Evolutionary conservation across 92 coral and sea anemone genomes (phyloP).

Genomic region (Muricea muricata): DNA sequence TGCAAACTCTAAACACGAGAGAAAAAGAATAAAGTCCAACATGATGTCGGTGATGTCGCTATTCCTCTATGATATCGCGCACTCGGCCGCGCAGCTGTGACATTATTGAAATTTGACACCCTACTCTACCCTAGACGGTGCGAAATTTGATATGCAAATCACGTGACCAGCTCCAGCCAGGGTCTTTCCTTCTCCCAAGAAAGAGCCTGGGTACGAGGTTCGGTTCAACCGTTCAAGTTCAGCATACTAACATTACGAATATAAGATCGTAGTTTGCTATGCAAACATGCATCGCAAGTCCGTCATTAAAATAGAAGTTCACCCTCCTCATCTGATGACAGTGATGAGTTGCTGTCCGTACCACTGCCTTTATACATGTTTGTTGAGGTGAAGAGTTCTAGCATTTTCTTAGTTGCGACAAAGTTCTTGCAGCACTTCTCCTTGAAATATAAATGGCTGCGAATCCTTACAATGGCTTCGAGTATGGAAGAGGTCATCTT

Average conservation of each 20-base stretch:
- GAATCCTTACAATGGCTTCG: conserved; percentile 8
- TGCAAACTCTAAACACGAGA: too few relatives aligned
- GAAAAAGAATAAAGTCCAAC: too few relatives aligned
- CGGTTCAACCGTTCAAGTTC: too few relatives aligned
- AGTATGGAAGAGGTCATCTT: conserved; percentile 15
- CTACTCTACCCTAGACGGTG: too few relatives aligned
- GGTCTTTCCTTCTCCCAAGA: too few relatives aligned
- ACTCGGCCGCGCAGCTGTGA: too few relatives aligned
- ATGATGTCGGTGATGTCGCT: too few relatives aligned
- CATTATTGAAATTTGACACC: too few relatives aligned
- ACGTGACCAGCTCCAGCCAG: too few relatives aligned
- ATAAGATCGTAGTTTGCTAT: neutral
- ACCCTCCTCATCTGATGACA: neutral
- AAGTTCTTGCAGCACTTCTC: conserved; percentile 24
- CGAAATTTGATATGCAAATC: too few relatives aligned
- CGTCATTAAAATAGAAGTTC: neutral
- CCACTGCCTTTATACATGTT: neutral
- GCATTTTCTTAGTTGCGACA: neutral
- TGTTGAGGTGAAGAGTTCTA: conserved; percentile 1
- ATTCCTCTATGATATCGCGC: too few relatives aligned
- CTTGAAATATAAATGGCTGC: conserved; percentile 8
- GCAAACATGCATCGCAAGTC: neutral
- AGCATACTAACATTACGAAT: neutral
- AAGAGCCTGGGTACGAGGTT: too few relatives aligned
- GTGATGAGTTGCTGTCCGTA: neutral